Conservation (phyloP, 2,888 invertebrate genomes). For the Strigamia crassipes region DNA sequence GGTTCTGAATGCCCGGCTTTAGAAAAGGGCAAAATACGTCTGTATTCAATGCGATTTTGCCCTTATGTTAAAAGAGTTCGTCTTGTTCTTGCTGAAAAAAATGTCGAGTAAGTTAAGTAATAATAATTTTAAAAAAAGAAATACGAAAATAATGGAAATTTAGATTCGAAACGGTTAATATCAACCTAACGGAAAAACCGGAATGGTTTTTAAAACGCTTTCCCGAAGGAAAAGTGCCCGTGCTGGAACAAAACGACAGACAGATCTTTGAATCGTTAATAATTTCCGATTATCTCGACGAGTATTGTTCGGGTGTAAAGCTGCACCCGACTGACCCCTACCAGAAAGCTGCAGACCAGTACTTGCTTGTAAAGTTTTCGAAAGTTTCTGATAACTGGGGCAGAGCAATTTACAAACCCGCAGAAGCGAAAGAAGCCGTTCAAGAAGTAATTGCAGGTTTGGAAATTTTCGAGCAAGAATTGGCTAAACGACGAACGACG, state of each 20-base stretch:
- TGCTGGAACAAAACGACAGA: neutral
- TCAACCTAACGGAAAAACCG: constrained; percentile 39
- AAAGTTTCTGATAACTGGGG: neutral
- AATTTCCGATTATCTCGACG: constrained; percentile 45
- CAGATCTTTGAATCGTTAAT: neutral
- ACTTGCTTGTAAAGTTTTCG: neutral
- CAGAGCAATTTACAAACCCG: neutral
- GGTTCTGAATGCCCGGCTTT: constrained; percentile 6
- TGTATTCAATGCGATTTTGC: constrained; percentile 44
- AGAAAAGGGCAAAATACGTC: constrained; percentile 5
- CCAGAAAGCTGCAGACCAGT: constrained; percentile 31
- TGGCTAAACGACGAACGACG: neutral
- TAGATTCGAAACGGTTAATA: constrained; percentile 43
- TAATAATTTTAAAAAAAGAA: neutral
- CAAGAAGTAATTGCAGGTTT: neutral
- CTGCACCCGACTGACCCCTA: constrained; percentile 31
- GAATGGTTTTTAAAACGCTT: constrained; percentile 40
- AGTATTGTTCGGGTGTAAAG: neutral
- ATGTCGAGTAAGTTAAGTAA: neutral
- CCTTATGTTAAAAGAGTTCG: constrained; percentile 44
- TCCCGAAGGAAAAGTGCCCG: constrained; percentile 37
- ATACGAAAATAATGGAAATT: neutral
- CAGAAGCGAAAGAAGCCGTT: neutral
- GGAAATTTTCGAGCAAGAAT: constrained; percentile 17
- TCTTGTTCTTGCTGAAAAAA: constrained; percentile 43